A percentile compares a stretch with the other conserved stretches of the same genome.
Evolutionary conservation across 2,888 invertebrate genomes (phyloP).

Genomic region (Machimus rusticus): DNA sequence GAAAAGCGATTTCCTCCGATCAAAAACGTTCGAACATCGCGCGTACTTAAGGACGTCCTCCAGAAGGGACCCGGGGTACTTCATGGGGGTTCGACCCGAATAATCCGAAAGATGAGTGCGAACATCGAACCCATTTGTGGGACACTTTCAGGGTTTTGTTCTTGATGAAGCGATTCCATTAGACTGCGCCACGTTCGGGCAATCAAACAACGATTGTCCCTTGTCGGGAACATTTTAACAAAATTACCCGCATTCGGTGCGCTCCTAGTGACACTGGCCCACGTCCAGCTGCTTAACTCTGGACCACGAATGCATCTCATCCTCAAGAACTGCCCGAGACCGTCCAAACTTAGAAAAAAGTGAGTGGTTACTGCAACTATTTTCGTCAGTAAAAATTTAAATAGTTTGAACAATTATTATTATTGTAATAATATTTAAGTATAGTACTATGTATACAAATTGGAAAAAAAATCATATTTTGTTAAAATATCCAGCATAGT

Average conservation of each 20-base stretch:
- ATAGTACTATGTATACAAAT: too few relatives aligned
- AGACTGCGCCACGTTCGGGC: neutral
- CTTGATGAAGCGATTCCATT: slow-evolving; percentile 18
- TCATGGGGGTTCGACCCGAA: slow-evolving; percentile 4
- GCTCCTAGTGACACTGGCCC: neutral
- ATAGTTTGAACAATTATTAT: too few relatives aligned
- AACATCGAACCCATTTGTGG: slow-evolving; percentile 4
- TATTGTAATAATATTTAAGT: too few relatives aligned
- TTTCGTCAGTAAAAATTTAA: too few relatives aligned
- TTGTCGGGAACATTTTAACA: neutral
- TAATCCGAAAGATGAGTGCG: slow-evolving; percentile 1
- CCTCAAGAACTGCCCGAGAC: neutral
- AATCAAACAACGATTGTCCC: slow-evolving; percentile 11
- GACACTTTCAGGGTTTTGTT: neutral
- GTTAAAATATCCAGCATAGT: too few relatives aligned
- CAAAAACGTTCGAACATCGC: neutral
- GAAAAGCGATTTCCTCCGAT: neutral
- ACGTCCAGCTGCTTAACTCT: neutral
- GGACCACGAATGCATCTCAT: neutral
- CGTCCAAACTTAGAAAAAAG: neutral
- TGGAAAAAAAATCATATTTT: too few relatives aligned
- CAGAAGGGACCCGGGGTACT: neutral
- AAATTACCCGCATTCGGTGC: slow-evolving; percentile 32
- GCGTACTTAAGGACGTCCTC: neutral
- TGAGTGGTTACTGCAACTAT: too few relatives aligned